Base-by-base conservation (phyloP, 1,140 invertebrate species). In the Armadillidium nasatum region DNA sequence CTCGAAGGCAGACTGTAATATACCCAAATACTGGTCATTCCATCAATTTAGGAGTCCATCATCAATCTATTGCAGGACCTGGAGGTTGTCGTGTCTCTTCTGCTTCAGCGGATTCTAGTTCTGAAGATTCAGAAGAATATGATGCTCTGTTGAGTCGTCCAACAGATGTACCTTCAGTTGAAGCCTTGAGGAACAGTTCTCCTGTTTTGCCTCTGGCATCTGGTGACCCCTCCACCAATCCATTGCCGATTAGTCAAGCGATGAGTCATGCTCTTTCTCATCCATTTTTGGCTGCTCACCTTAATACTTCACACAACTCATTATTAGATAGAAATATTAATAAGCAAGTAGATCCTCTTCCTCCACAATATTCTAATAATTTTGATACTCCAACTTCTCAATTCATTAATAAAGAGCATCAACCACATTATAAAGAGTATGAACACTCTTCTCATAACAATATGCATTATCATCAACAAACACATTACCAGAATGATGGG, bases 181-280 rank as follows among this genome's bases (percentile, higher is more conserved):
- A 79, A 33, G 73, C 78, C 19, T 45, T 74, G 4, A 54, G 75
- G 76, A 13, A 44, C 45, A 13, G 67, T 67, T 44, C 33, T 68
- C 10, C 72, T 71, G 13, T 70, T 71, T n/a, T 44, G 71, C 70
- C 45, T 45, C 19, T 44, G 46, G 68, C 45, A 69, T 44, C 71
- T 73, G 33, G 33, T 33, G 68, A 73, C 73, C 45, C 43, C 73
- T 0, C 22, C 33, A 9, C 71, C 33, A 33, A 50, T 75, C 60
- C 66, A 44, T 46, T 75, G 69, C 75, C 71, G 44, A 81, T 81
- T 74, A 81, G 80, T 73, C 77, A 78, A 73, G 80, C 80, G 23
- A 81, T 81, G 80, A 81, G 80, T 44, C 80, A 81, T 71, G 80
- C 77, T 69, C 77, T 81, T 21, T 76, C 80, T 43, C 80, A 81